These are phyloP conservation scores for Parazoanthus swiftii DNA, from an alignment of 92 coral and sea anemone genomes.

Conservation along the genomic window DNA sequence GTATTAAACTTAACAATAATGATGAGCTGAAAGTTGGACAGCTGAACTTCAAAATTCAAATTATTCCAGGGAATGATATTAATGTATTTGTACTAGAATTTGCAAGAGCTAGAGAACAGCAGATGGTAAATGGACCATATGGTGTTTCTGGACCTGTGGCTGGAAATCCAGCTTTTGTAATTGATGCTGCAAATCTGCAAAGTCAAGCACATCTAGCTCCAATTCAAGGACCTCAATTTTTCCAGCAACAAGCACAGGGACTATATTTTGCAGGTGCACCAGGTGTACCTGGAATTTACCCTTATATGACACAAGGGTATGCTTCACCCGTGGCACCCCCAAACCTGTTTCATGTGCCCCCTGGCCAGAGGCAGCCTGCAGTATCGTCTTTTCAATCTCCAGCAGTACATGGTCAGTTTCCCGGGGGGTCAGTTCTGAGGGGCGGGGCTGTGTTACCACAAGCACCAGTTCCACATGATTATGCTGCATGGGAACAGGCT, in stretches of 20 bases:
- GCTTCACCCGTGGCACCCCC: not conserved
- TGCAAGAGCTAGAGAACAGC: not conserved
- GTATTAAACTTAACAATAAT: not conserved
- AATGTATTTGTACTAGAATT: conserved; percentile 6
- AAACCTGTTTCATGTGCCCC: not conserved
- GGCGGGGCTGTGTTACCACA: conserved; percentile 11
- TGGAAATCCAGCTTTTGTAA: not conserved
- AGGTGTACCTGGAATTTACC: conserved; percentile 8
- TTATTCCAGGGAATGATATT: conserved; percentile 17
- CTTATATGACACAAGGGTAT: conserved; percentile 15
- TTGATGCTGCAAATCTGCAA: not conserved
- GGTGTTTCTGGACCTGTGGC: not conserved
- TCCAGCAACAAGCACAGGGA: conserved; percentile 24
- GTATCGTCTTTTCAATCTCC: not conserved
- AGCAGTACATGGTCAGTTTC: not conserved
- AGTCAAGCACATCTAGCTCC: not conserved
- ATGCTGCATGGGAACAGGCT: not conserved
- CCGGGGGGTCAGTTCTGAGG: not conserved
- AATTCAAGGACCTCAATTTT: conserved; percentile 25
- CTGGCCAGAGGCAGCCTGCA: not conserved
- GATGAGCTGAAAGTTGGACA: conserved; percentile 31
- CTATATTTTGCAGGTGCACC: conserved; percentile 18
- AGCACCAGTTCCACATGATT: not conserved
- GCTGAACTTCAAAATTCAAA: conserved; percentile 17
- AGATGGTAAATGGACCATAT: conserved; percentile 10